Conservation (phyloP, 1,140 invertebrate species). For the Neodiprion lecontei region DNA sequence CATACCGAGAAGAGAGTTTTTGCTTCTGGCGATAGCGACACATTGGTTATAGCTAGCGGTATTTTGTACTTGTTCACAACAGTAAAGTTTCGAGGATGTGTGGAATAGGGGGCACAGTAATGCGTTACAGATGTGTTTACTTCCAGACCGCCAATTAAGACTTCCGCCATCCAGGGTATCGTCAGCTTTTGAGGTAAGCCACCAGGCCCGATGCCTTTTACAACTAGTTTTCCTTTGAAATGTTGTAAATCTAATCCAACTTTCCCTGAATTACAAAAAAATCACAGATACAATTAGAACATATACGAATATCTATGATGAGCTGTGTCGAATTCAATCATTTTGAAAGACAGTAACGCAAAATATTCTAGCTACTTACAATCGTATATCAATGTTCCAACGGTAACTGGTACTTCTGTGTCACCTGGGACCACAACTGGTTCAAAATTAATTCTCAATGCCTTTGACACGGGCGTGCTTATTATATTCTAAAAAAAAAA, state of each 20-base stretch:
- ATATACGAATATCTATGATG: slow-evolving; percentile 3
- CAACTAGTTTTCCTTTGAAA: slow-evolving; percentile 71
- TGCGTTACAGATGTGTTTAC: slow-evolving; percentile 64
- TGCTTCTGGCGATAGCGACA: slow-evolving; percentile 69
- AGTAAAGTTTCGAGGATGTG: slow-evolving; percentile 64
- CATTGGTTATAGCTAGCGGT: slow-evolving; percentile 74
- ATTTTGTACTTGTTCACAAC: slow-evolving; percentile 76
- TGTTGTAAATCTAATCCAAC: slow-evolving; percentile 63
- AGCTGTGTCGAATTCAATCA: not conserved
- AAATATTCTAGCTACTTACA: slow-evolving; percentile 66
- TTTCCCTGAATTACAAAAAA: slow-evolving; percentile 59
- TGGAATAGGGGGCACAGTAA: slow-evolving; percentile 64
- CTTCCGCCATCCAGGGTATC: slow-evolving; percentile 66
- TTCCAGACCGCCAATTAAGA: slow-evolving; percentile 65
- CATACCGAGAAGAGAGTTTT: slow-evolving; percentile 67
- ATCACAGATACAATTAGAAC: not conserved
- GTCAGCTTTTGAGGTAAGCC: slow-evolving; percentile 68
- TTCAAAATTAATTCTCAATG: slow-evolving; percentile 68
- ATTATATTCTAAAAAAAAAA: slow-evolving; percentile 63
- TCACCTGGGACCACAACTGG: slow-evolving; percentile 71
- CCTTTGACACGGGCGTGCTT: slow-evolving; percentile 66
- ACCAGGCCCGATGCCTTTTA: slow-evolving; percentile 68
- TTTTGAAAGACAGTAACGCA: not conserved
- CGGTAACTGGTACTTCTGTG: slow-evolving; percentile 66
- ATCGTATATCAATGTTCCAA: slow-evolving; percentile 78